Conservation (phyloP, 2,113 vertebrate genomes). For the Pygoscelis antarcticus region DNA sequence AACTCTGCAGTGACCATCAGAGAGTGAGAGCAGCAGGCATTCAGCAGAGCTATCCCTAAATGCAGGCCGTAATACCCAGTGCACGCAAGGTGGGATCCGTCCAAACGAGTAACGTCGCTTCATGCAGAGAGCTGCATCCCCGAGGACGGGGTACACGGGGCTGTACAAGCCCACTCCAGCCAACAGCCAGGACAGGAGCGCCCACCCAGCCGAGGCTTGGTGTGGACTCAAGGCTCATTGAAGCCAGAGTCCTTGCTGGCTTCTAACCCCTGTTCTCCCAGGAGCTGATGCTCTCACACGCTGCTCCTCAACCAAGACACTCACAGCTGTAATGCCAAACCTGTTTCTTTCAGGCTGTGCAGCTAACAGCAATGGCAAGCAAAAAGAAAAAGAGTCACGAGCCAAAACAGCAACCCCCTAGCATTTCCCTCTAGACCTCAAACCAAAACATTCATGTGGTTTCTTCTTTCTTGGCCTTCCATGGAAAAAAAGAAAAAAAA, state of each 20-base stretch:
- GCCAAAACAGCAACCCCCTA: not conserved
- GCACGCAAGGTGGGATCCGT: not conserved
- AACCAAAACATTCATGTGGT: not conserved
- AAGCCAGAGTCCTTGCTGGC: not conserved
- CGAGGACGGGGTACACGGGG: fast-evolving
- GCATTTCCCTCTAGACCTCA: not conserved
- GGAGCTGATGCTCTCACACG: not conserved
- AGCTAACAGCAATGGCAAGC: not conserved
- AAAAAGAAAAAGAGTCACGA: not conserved
- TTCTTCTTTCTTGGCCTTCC: not conserved
- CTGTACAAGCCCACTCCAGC: not conserved
- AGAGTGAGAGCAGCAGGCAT: not conserved
- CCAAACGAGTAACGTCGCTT: fast-evolving
- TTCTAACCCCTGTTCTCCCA: not conserved
- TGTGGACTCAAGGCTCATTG: not conserved
- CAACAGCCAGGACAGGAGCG: not conserved
- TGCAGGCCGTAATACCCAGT: not conserved
- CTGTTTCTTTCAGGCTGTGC: not conserved
- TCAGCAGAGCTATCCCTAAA: not conserved
- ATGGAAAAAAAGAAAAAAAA: not conserved
- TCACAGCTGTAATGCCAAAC: not conserved
- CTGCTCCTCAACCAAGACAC: not conserved
- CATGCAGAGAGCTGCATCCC: not conserved
- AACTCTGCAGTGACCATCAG: not conserved
- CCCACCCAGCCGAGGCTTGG: not conserved